Percentiles rank a stretch among this genome's conserved stretches.
These are phyloP conservation scores for Caenorhabditis virilis DNA, from an alignment of 2,888 invertebrate genomes.

Conservation along the genomic window DNA sequence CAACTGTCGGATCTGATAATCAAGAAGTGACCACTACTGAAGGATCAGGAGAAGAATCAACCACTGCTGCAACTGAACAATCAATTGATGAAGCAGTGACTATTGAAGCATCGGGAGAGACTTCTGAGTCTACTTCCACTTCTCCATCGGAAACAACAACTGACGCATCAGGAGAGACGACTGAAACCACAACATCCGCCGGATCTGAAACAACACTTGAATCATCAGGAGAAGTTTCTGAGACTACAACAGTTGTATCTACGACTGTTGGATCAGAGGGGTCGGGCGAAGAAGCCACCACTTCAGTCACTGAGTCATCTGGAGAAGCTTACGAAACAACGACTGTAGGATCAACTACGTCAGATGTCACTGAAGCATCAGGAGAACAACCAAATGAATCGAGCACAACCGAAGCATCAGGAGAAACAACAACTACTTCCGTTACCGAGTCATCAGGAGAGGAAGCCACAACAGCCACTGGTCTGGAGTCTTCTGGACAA, in stretches of 20 bases:
- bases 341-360: slow-evolving; percentile 1
- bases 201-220: background rate
- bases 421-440: slow-evolving; percentile 1
- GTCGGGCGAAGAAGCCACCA: slow-evolving; percentile 6
- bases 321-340: slow-evolving; percentile 3
- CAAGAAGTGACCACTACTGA: slow-evolving; percentile 18
- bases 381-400: slow-evolving; percentile 2
- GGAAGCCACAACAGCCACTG: slow-evolving; percentile 6
- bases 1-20: slow-evolving; percentile 5
- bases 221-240: background rate
- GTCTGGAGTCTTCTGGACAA: slow-evolving; percentile 10
- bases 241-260: slow-evolving; percentile 4
- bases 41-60: slow-evolving; percentile 19
- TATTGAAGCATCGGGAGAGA: slow-evolving; percentile 8
- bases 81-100: background rate
- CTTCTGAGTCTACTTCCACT: slow-evolving; percentile 13
- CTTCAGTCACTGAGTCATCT: slow-evolving; percentile 9
- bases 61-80: slow-evolving; percentile 6
- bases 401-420: slow-evolving; percentile 3
- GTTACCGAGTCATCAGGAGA: slow-evolving; percentile 26
- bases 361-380: slow-evolving; percentile 7
- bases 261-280: background rate
- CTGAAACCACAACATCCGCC: slow-evolving; percentile 14
- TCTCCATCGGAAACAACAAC: slow-evolving; percentile 6
- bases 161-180: slow-evolving; percentile 6